phyloP scores from a whole-genome alignment of 64 coral and sea anemone species.

The Catalaphyllia jardinei region DNA sequence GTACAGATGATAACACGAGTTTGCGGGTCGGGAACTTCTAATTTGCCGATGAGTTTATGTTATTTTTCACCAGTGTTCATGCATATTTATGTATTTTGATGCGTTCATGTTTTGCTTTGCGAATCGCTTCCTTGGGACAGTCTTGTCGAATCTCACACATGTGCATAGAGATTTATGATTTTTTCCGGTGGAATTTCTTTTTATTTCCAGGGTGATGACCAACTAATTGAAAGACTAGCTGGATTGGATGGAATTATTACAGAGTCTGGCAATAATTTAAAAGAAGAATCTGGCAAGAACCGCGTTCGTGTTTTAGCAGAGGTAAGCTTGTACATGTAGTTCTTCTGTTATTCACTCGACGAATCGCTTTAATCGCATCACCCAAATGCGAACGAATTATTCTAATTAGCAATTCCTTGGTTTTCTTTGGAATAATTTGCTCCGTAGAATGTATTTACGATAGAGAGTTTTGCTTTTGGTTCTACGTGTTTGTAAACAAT shows the following conservation, averaged over 20 bases:
- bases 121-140: neutral
- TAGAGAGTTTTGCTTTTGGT: constrained; percentile 12
- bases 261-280: constrained; percentile 65
- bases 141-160: constrained; percentile 6
- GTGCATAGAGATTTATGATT: constrained; percentile 3
- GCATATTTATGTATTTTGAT: constrained; percentile 40
- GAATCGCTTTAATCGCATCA: constrained; percentile 25
- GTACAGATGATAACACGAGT: neutral
- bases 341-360: neutral
- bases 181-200: neutral
- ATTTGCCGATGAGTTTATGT: constrained; percentile 38
- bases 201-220: constrained; percentile 87
- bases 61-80: constrained; percentile 28
- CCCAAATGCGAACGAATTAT: constrained; percentile 16
- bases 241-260: constrained; percentile 95
- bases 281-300: constrained; percentile 72
- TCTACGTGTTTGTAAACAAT: constrained; percentile 48
- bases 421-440: constrained; percentile 24
- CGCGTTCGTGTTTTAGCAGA: constrained; percentile 80
- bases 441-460: neutral
- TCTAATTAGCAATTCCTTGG: constrained; percentile 39
- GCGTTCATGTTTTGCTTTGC: neutral
- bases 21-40: constrained; percentile 33
- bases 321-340: constrained; percentile 50
- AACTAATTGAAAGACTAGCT: constrained; percentile 88